Percentiles rank a stretch among this genome's conserved stretches.
These are phyloP conservation scores for Sebastolobus alascanus DNA, from an alignment of 2,797 vertebrate species.

Conservation along the genomic window DNA sequence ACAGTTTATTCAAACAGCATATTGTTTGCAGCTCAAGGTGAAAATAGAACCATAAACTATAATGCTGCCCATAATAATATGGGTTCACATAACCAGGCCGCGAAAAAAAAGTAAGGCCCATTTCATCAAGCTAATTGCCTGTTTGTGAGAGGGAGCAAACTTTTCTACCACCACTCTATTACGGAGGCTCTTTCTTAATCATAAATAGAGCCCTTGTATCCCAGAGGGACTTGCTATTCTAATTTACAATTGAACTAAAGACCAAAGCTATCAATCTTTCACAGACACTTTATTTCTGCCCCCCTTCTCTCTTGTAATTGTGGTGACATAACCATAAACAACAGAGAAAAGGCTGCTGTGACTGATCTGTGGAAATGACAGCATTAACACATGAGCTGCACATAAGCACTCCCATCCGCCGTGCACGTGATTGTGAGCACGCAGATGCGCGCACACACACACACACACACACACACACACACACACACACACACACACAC, in stretches of 20 bases:
- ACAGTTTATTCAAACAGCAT: conserved; percentile 70
- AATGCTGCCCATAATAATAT: conserved; percentile 94
- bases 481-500: neutral
- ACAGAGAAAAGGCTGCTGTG: conserved; percentile 82
- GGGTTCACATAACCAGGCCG: conserved; percentile 92
- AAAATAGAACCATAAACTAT: conserved; percentile 94
- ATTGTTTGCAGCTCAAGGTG: conserved; percentile 88
- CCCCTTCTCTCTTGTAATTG: conserved; percentile 92
- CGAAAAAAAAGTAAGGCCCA: conserved; percentile 88
- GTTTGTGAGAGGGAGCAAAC: conserved; percentile 97
- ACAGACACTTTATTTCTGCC: conserved; percentile 85
- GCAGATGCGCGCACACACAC: neutral
- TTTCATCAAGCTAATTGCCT: conserved; percentile 99
- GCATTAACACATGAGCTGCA: conserved; percentile 75
- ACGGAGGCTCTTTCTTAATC: conserved; percentile 98
- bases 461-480: conserved; percentile 5
- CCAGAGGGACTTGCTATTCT: conserved; percentile 96
- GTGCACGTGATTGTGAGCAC: neutral
- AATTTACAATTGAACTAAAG: conserved; percentile 99
- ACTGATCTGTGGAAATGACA: conserved; percentile 85
- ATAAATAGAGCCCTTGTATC: conserved; percentile 97
- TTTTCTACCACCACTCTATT: conserved; percentile 95
- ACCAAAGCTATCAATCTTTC: conserved; percentile 98
- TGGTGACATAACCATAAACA: conserved; percentile 93
- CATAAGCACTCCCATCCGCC: conserved; percentile 58